Evolutionary conservation across 2,888 invertebrate species (phyloP).

Genomic region (Pseudococcus longispinus): DNA sequence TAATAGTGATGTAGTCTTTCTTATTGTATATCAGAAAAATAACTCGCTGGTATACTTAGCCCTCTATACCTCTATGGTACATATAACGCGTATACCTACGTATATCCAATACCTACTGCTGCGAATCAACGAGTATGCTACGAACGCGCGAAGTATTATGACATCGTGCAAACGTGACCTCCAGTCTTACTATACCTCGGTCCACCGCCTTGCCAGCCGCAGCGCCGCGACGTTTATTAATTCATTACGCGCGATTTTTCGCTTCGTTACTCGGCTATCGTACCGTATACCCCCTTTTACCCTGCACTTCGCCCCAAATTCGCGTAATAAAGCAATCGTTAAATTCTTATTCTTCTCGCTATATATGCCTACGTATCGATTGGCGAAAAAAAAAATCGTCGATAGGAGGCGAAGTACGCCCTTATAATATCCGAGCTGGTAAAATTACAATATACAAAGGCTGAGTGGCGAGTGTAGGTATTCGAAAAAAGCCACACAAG

Average conservation of each 20-base stretch:
- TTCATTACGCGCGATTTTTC: constrained; percentile 36
- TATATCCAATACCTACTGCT: constrained; percentile 16
- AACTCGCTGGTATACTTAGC: background rate
- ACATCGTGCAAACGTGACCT: constrained; percentile 33
- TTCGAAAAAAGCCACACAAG: background rate
- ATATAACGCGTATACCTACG: background rate
- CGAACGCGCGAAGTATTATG: constrained; percentile 9
- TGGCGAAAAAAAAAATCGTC: background rate
- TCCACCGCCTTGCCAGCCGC: too few relatives aligned
- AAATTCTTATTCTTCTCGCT: background rate
- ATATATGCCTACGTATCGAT: background rate
- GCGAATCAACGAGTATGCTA: background rate
- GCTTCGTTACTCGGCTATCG: constrained; percentile 9
- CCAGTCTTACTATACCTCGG: background rate
- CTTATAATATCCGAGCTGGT: background rate
- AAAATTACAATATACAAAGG: background rate
- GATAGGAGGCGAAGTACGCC: background rate
- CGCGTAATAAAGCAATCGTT: constrained; percentile 6
- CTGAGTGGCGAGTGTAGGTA: too few relatives aligned
- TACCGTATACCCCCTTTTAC: background rate
- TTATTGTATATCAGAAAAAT: background rate
- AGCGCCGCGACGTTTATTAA: constrained; percentile 7
- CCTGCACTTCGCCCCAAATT: background rate
- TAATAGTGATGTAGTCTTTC: background rate
- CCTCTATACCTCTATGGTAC: background rate